Percentiles rank a stretch among this genome's conserved stretches.
Evolutionary conservation across 1,140 invertebrate species (phyloP).

Genomic region (Diachasma alloeum): DNA sequence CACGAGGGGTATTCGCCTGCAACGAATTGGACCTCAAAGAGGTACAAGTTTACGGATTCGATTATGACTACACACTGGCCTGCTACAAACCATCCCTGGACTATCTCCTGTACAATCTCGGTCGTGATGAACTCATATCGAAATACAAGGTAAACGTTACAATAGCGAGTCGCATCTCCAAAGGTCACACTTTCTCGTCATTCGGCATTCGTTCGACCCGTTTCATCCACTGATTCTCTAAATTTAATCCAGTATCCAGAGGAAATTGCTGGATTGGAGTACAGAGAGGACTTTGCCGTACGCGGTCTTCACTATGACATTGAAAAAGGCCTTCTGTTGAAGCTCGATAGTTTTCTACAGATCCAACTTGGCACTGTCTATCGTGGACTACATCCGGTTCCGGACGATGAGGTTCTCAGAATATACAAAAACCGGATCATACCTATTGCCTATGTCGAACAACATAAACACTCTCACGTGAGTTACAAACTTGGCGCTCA

Average conservation of each 20-base stretch:
- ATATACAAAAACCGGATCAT: slow-evolving; percentile 88
- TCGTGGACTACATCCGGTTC: slow-evolving; percentile 81
- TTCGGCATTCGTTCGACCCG: not conserved
- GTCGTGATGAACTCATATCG: slow-evolving; percentile 85
- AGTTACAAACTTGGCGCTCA: slow-evolving; percentile 33
- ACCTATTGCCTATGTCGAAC: slow-evolving; percentile 83
- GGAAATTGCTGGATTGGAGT: slow-evolving; percentile 82
- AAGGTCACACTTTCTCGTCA: slow-evolving; percentile 1
- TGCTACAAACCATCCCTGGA: slow-evolving; percentile 92
- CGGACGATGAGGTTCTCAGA: slow-evolving; percentile 84
- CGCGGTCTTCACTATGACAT: slow-evolving; percentile 96
- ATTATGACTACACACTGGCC: slow-evolving; percentile 98
- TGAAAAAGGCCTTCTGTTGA: slow-evolving; percentile 92
- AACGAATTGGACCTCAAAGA: slow-evolving; percentile 93
- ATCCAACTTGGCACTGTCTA: slow-evolving; percentile 97
- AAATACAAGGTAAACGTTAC: slow-evolving; percentile 81
- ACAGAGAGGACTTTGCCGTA: slow-evolving; percentile 90
- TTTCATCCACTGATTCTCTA: slow-evolving; percentile 50
- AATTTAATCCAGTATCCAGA: slow-evolving; percentile 81
- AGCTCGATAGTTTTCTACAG: slow-evolving; percentile 96
- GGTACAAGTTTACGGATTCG: slow-evolving; percentile 96
- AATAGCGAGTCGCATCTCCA: not conserved
- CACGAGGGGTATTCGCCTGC: slow-evolving; percentile 92
- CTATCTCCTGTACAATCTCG: slow-evolving; percentile 91
- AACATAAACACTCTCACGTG: slow-evolving; percentile 63